phyloP scores from a whole-genome alignment of 2,797 vertebrate genomes.

The Mallotus villosus region DNA sequence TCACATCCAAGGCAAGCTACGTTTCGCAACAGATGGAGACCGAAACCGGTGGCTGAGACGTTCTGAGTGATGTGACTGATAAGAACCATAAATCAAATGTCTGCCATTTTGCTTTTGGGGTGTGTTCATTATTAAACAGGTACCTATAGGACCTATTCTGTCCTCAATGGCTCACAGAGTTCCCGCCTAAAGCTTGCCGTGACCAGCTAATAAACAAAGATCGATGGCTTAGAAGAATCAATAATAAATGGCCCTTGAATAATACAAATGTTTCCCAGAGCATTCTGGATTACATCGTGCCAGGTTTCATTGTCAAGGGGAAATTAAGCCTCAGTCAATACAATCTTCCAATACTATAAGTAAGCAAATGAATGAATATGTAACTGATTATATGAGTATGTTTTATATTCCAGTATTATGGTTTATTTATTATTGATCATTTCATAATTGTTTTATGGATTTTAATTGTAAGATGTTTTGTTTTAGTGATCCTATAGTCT shows the following conservation, averaged over 20 bases:
- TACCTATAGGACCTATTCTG: neutral
- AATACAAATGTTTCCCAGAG: slow-evolving; percentile 12
- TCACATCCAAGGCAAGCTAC: no score
- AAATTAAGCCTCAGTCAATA: neutral
- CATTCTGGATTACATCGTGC: slow-evolving; percentile 5
- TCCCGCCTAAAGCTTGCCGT: neutral
- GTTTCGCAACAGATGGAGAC: no score
- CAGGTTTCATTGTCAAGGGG: neutral
- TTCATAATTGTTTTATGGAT: neutral
- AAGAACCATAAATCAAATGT: no score
- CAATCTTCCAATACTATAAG: neutral
- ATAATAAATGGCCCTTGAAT: slow-evolving; percentile 30
- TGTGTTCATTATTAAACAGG: slow-evolving; percentile 2
- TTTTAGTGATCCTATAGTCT: no score
- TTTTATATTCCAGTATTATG: neutral
- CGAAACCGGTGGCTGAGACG: no score
- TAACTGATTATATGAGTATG: neutral
- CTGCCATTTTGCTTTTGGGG: no score
- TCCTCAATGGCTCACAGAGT: neutral
- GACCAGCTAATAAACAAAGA: slow-evolving; percentile 6
- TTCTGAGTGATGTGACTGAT: no score
- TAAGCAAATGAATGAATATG: neutral
- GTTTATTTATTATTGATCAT: neutral
- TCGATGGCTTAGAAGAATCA: slow-evolving; percentile 11
- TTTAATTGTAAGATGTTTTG: neutral